phyloP scores from a whole-genome alignment of 2,888 invertebrate genomes.

The Priocnemis perturbator region DNA sequence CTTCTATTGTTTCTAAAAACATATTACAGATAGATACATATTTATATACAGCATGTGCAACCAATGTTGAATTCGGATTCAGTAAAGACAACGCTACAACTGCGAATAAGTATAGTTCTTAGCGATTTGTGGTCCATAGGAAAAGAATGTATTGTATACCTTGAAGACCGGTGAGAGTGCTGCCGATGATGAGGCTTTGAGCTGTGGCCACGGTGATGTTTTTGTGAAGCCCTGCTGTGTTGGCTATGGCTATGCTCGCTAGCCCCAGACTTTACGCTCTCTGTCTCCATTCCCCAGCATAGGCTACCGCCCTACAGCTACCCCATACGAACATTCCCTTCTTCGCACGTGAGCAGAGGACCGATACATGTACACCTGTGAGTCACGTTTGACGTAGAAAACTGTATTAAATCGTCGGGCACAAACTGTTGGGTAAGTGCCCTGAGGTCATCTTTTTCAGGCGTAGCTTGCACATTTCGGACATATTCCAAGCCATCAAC shows the following conservation, averaged over 20 bases:
- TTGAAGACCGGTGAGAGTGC: conserved; percentile 82
- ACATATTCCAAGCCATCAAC: not conserved
- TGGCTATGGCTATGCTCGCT: conserved; percentile 87
- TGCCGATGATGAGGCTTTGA: conserved; percentile 78
- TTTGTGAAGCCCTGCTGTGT: conserved; percentile 68
- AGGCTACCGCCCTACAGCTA: conserved; percentile 75
- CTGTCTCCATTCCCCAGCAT: conserved; percentile 88
- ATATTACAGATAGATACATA: not conserved
- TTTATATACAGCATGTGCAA: not conserved
- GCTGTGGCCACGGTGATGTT: conserved; percentile 68
- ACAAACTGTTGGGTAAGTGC: conserved; percentile 22
- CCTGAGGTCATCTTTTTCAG: conserved; percentile 24
- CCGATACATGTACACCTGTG: conserved; percentile 45
- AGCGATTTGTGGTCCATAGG: too few species aligned
- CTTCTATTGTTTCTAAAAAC: conserved; percentile 80
- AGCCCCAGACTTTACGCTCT: conserved; percentile 90
- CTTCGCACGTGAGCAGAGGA: conserved; percentile 32
- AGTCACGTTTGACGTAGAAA: conserved; percentile 9
- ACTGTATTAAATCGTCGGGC: not conserved
- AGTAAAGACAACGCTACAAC: not conserved
- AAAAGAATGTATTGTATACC: conserved; percentile 73
- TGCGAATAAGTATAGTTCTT: too few species aligned
- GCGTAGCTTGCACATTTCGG: conserved; percentile 10
- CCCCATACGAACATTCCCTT: conserved; percentile 73
- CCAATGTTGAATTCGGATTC: not conserved